Conservation (phyloP, 1,140 invertebrate species). For the Steinernema khuongi region DNA sequence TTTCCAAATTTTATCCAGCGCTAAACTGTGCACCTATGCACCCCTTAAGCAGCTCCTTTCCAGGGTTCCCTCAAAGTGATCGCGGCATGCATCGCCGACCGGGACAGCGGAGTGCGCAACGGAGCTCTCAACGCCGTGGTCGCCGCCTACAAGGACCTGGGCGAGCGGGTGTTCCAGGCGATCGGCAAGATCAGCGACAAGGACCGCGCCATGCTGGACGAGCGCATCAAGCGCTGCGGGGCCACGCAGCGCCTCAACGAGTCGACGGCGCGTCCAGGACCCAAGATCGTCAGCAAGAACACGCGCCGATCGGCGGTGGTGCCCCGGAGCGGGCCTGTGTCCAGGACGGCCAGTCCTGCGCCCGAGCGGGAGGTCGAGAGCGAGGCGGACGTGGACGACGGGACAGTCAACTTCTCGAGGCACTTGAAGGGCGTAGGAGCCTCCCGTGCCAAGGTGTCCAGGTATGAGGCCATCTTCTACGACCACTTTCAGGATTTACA, state of each 20-base stretch:
- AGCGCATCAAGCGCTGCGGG: slow-evolving; percentile 83
- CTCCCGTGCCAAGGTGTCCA: no score
- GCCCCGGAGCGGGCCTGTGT: slow-evolving; percentile 1
- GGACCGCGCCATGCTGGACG: slow-evolving; percentile 83
- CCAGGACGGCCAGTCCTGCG: slow-evolving; percentile 16
- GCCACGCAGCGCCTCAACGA: slow-evolving; percentile 63
- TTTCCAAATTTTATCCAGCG: no score
- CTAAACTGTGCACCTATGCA: no score
- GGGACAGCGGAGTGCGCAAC: slow-evolving; percentile 90
- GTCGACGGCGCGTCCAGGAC: slow-evolving; percentile 13
- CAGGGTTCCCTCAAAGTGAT: slow-evolving; percentile 79
- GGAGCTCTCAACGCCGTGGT: slow-evolving; percentile 89
- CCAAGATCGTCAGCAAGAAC: slow-evolving; percentile 25
- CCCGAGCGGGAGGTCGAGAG: slow-evolving; percentile 22
- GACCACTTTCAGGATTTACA: no score
- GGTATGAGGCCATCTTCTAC: no score
- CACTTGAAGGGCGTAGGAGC: no score
- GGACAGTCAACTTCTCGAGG: background rate
- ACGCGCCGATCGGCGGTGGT: slow-evolving; percentile 9
- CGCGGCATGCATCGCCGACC: slow-evolving; percentile 84
- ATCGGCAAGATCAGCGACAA: slow-evolving; percentile 90
- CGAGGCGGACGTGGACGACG: slow-evolving; percentile 20
- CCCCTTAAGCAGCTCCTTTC: no score
- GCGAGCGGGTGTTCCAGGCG: slow-evolving; percentile 82
- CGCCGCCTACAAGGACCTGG: slow-evolving; percentile 79